A percentile compares a stretch with the other conserved stretches of the same genome.
phyloP scores from a whole-genome alignment of 1,140 invertebrate species.

The Tetramorium alpestre region DNA sequence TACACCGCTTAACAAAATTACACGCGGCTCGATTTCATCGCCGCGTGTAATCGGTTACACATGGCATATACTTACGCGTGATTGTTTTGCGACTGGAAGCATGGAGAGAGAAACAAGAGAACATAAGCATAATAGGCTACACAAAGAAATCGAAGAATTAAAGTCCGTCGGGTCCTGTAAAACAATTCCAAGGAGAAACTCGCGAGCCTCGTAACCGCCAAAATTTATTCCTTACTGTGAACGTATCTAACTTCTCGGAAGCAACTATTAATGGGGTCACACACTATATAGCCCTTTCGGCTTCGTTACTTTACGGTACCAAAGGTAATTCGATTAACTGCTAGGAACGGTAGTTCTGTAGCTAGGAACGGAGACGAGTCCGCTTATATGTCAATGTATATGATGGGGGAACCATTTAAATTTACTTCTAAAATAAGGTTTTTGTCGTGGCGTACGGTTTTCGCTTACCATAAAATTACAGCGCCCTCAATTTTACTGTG shows the following conservation, averaged over 20 bases:
- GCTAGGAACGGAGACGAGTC: conserved; percentile 15
- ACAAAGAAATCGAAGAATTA: conserved; percentile 34
- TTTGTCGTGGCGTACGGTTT: not conserved
- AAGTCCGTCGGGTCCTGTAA: conserved; percentile 70
- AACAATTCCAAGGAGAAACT: conserved; percentile 74
- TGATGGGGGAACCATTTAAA: conserved; percentile 2
- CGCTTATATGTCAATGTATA: conserved; percentile 52
- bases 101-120: not conserved
- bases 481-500: not conserved
- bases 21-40: not conserved
- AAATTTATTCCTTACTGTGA: conserved; percentile 67
- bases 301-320: conserved; percentile 60
- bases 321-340: conserved; percentile 69
- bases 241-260: conserved; percentile 69
- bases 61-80: not conserved
- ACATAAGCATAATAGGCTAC: conserved; percentile 12
- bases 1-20: conserved; percentile 37
- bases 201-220: conserved; percentile 39
- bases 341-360: conserved; percentile 10
- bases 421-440: conserved; percentile 55
- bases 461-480: conserved; percentile 2
- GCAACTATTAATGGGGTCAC: conserved; percentile 73
- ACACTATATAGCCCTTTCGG: conserved; percentile 64
- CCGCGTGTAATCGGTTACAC: not conserved
- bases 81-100: not conserved